These are phyloP conservation scores for Leptocoma aspasia DNA, from an alignment of 2,113 vertebrate genomes.

Conservation along the genomic window DNA sequence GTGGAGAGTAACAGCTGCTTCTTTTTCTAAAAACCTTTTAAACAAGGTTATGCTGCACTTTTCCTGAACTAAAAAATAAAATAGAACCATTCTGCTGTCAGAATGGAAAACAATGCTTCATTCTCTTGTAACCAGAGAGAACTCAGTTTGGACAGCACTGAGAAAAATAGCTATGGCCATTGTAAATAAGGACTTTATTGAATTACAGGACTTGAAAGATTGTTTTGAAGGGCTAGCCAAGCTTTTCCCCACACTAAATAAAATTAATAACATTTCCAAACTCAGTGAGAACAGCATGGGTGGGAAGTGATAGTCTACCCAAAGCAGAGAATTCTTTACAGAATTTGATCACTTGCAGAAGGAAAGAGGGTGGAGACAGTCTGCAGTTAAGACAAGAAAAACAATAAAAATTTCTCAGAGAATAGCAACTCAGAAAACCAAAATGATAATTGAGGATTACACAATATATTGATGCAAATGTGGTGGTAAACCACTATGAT, in stretches of 20 bases:
- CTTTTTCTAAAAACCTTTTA: not conserved
- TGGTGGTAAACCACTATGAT: not conserved
- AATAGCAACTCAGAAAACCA: not conserved
- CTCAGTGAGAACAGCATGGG: slow-evolving; percentile 20
- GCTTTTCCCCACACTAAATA: not conserved
- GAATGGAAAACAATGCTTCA: not conserved
- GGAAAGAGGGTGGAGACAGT: not conserved
- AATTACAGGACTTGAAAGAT: not conserved
- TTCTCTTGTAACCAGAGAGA: not conserved
- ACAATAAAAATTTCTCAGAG: not conserved
- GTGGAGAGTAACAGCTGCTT: not conserved
- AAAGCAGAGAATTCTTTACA: not conserved
- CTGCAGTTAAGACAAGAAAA: slow-evolving; percentile 6
- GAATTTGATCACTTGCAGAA: slow-evolving; percentile 10
- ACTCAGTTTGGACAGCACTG: not conserved
- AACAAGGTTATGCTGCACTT: not conserved
- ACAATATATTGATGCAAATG: not conserved
- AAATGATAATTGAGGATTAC: not conserved
- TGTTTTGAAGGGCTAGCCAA: slow-evolving; percentile 25
- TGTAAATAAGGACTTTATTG: slow-evolving; percentile 37
- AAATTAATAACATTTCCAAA: slow-evolving; percentile 24
- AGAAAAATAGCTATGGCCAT: not conserved
- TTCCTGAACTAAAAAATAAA: not conserved
- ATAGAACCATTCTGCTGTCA: not conserved
- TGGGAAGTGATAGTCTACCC: slow-evolving; percentile 1